A percentile compares a stretch with the other conserved stretches of the same genome.
Conservation (phyloP, 2,888 invertebrate genomes). For the Ptilodon capucinus region DNA sequence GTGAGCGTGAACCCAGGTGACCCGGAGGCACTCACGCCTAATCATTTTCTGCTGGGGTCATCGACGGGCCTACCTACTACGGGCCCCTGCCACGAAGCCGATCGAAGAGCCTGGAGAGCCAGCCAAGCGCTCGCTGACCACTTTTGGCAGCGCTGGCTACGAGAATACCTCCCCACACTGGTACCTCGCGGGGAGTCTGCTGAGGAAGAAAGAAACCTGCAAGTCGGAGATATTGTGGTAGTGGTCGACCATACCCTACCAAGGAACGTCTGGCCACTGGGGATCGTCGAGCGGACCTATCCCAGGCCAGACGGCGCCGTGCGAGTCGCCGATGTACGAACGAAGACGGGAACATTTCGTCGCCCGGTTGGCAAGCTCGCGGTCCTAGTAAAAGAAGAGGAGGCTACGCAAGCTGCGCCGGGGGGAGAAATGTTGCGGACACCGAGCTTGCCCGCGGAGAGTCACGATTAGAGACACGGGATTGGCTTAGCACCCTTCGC, state of each 20-base stretch:
- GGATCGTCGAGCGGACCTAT: background rate
- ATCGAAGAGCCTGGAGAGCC: background rate
- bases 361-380: background rate
- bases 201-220: too few species aligned
- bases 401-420: background rate
- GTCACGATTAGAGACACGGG: too few species aligned
- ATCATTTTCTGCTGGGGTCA: conserved; percentile 2
- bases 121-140: background rate
- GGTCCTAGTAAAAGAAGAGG: background rate
- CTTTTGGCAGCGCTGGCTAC: conserved; percentile 1
- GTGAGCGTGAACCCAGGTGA: background rate
- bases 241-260: background rate
- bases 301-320: background rate
- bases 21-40: conserved; percentile 1
- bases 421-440: too few species aligned
- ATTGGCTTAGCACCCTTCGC: too few species aligned
- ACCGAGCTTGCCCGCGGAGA: too few species aligned
- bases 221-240: background rate
- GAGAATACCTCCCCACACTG: background rate
- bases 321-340: background rate
- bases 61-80: background rate
- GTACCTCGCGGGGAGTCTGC: background rate
- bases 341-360: background rate
- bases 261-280: conserved; percentile 1
- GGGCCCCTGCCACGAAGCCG: background rate